phyloP scores from a whole-genome alignment of 92 coral and sea anemone species.

The Anthopleura xanthogrammica region DNA sequence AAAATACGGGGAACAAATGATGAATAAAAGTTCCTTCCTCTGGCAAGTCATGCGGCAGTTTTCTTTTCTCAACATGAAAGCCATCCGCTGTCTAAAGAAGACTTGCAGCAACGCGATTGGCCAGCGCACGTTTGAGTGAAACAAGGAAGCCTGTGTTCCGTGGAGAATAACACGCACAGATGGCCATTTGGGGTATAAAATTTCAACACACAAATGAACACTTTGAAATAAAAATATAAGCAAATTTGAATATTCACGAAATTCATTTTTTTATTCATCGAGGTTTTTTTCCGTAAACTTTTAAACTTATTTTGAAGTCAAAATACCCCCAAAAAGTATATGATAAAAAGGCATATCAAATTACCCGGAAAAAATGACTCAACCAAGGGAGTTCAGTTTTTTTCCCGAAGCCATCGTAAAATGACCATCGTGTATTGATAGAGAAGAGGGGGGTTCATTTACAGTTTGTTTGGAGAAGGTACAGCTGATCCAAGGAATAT shows the following conservation, averaged over 20 bases:
- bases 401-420: constrained; percentile 12
- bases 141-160: constrained; percentile 10
- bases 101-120: constrained; percentile 25
- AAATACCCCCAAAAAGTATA: not conserved
- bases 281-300: not conserved
- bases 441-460: constrained; percentile 13
- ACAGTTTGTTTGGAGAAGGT: constrained; percentile 21
- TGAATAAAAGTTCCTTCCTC: constrained; percentile 3
- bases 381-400: not conserved
- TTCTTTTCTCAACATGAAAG: constrained; percentile 22
- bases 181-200: constrained; percentile 16
- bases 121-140: constrained; percentile 7
- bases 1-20: not conserved
- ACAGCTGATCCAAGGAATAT: constrained; percentile 33
- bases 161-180: constrained; percentile 18
- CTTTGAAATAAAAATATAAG: not conserved
- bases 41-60: constrained; percentile 17
- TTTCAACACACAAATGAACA: constrained; percentile 23
- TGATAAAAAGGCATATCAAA: not conserved
- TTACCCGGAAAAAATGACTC: not conserved
- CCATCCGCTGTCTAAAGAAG: constrained; percentile 21
- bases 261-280: not conserved
- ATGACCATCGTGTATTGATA: constrained; percentile 5
- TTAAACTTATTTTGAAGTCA: not conserved
- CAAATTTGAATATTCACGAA: not conserved